A percentile compares a stretch with the other conserved stretches of the same genome.
Evolutionary conservation across 2,888 invertebrate species (phyloP).

Genomic region (Glaucopsyche alexis): DNA sequence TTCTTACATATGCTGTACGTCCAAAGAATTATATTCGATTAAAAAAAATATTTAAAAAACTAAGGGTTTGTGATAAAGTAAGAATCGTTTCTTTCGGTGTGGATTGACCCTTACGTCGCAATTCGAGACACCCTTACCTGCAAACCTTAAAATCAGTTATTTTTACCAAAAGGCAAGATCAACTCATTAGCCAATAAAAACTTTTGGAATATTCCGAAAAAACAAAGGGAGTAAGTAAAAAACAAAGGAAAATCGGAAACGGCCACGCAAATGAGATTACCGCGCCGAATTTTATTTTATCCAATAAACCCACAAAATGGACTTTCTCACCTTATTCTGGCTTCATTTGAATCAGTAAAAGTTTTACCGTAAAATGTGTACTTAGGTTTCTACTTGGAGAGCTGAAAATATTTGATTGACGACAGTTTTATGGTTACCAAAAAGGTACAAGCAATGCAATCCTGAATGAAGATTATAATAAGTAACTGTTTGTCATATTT

Average conservation of each 20-base stretch:
- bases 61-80: too few relatives aligned
- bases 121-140: too few relatives aligned
- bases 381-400: neutral
- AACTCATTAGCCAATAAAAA: neutral
- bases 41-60: too few relatives aligned
- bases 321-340: neutral
- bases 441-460: too few relatives aligned
- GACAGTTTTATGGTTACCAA: too few relatives aligned
- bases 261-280: slow-evolving; percentile 25
- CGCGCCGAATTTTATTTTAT: slow-evolving; percentile 10
- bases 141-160: neutral
- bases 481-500: too few relatives aligned
- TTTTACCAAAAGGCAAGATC: neutral
- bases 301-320: slow-evolving; percentile 23
- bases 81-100: too few relatives aligned
- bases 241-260: slow-evolving; percentile 3
- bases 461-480: too few relatives aligned
- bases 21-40: too few relatives aligned
- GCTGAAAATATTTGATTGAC: neutral
- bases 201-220: neutral
- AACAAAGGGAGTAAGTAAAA: slow-evolving; percentile 7
- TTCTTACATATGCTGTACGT: too few relatives aligned
- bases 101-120: too few relatives aligned
- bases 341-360: neutral
- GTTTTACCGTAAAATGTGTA: slow-evolving; percentile 8